Base-by-base conservation (phyloP, 1,140 invertebrate species). In the Druon quercuslanigerum region DNA sequence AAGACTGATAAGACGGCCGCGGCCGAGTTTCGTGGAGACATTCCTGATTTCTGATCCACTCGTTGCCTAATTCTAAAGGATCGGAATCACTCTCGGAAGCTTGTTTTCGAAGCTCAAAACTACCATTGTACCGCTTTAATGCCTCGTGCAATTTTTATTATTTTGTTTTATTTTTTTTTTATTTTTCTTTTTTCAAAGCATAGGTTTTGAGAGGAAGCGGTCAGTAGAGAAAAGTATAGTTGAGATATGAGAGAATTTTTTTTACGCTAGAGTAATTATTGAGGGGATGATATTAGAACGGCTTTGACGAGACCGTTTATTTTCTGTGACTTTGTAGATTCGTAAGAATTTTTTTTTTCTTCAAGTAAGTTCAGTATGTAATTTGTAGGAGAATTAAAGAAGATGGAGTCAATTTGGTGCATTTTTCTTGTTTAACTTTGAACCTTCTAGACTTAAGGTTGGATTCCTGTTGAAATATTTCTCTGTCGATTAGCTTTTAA, bases 301-400 rank as follows among this genome's bases (percentile, higher is more conserved):
- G 33, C 40, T 14, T 14, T 66, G 13, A 66, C 16, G 25, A 66
- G 8, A 12, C 60, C 60, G 60, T 66, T 66, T 66, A 66, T 14
- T n/a, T 66, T 66, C 60, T 66, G 60, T 66, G 60, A 66, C 60
- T 66, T 40, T n/a, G 25, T 66, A 66, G 60, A 46, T 66, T 25
- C 3, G 40, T 66, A 66, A 66, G 60, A 66, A 33, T 46, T 40
- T 66, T 66, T 60, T 66, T 66, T 66, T 33, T 46, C 17, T 40
- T n/a, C 40, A 57, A 25, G 17, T 57, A 60, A 60, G 57, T 66
- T 66, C 25, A 66, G 20, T 66, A 66, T 66, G 60, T 66, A 66
- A 66, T 13, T 11, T 66, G 4, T 60, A 60, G 25, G 25, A 33
- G 57, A 60, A 33, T 60, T 14, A 33, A 60, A 60, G 56, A 57